These are phyloP conservation scores for Cyprinodon diabolis DNA, from an alignment of 2,797 vertebrate genomes.

Conservation along the genomic window DNA sequence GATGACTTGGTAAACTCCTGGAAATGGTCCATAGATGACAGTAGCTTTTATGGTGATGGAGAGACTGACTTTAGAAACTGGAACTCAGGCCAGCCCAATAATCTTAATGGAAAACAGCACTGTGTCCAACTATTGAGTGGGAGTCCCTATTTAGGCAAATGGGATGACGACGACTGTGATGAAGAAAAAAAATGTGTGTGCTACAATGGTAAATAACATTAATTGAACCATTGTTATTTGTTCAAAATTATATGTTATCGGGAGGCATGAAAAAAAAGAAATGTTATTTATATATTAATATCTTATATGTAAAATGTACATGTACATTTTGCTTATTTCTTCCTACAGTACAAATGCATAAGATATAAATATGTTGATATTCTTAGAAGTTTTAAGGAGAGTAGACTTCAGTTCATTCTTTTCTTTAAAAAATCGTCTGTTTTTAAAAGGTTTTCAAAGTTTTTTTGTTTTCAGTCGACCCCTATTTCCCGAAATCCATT, in stretches of 20 bases:
- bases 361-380: not conserved
- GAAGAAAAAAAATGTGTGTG: rapidly evolving
- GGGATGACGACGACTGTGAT: rapidly evolving
- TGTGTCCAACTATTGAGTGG: slow-evolving; percentile 12
- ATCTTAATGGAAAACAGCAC: not conserved
- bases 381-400: too few species aligned
- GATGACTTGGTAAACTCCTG: slow-evolving; percentile 46
- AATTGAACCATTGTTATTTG: not conserved
- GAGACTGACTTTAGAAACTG: slow-evolving; percentile 47
- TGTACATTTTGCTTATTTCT: not conserved
- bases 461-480: too few species aligned
- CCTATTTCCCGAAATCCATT: too few species aligned
- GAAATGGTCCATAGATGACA: slow-evolving; percentile 56
- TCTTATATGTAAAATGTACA: too few species aligned
- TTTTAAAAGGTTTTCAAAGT: too few species aligned
- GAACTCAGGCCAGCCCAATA: rapidly evolving
- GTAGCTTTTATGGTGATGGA: slow-evolving; percentile 33
- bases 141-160: not conserved
- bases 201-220: slow-evolving; percentile 44
- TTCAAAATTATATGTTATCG: not conserved
- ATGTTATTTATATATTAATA: not conserved
- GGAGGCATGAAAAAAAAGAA: not conserved
- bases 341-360: not conserved
- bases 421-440: too few species aligned
- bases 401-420: too few species aligned